Percentiles rank a stretch among this genome's conserved stretches.
Conservation (phyloP, 2,888 invertebrate genomes). For the Coremacera marginata region DNA sequence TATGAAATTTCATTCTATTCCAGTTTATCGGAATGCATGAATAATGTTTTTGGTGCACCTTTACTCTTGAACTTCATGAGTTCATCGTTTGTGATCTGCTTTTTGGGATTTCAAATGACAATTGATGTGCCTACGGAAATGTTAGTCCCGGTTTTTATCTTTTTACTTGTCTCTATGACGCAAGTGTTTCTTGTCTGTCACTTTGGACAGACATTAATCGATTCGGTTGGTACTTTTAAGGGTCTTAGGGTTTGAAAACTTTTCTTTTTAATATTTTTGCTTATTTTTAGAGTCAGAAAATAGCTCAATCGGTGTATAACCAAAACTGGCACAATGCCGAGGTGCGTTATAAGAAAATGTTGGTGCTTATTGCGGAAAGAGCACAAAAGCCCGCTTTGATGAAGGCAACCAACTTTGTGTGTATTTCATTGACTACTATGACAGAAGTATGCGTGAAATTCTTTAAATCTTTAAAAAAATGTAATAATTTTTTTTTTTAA, state of each 20-base stretch:
- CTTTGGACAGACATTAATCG: conserved; percentile 57
- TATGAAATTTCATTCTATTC: not conserved
- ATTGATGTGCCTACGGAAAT: conserved; percentile 52
- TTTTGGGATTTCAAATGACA: conserved; percentile 61
- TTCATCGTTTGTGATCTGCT: conserved; percentile 54
- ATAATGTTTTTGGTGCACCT: conserved; percentile 51
- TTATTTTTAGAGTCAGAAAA: conserved; percentile 52
- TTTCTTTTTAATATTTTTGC: too few relatives aligned
- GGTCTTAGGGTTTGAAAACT: too few relatives aligned
- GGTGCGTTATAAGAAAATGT: conserved; percentile 54
- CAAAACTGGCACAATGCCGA: conserved; percentile 59
- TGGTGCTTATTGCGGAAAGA: conserved; percentile 55
- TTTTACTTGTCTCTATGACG: conserved; percentile 55
- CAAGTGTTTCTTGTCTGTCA: conserved; percentile 62
- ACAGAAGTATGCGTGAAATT: conserved; percentile 52
- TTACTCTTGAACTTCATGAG: conserved; percentile 52
- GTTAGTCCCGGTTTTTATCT: conserved; percentile 57
- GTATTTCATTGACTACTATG: conserved; percentile 57
- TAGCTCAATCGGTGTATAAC: conserved; percentile 55
- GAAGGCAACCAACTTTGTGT: conserved; percentile 57
- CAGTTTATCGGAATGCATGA: conserved; percentile 47
- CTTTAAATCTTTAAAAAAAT: too few relatives aligned
- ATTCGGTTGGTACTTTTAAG: conserved; percentile 52
- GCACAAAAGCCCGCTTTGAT: conserved; percentile 57
- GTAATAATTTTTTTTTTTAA: too few relatives aligned